These are phyloP conservation scores for Phymatocera aterrima DNA, from an alignment of 2,888 invertebrate species.

Conservation along the genomic window DNA sequence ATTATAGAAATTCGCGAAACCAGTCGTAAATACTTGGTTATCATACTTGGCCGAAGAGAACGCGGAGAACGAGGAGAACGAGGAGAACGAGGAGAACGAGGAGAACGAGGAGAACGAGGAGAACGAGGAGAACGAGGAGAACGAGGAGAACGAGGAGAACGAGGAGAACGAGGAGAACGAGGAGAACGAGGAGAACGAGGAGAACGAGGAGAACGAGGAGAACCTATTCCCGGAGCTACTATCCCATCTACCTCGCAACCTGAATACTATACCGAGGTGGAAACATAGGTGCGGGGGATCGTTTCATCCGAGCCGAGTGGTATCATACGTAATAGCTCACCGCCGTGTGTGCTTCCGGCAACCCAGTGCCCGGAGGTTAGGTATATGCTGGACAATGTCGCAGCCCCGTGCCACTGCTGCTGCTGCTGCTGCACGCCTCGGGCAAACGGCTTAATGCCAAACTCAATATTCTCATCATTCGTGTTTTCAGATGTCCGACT, in stretches of 20 bases:
- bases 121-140: no score
- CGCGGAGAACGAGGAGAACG: no score
- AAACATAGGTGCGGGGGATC: slow-evolving; percentile 19
- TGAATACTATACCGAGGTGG: background rate
- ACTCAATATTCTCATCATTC: no score
- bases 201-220: no score
- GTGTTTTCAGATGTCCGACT: no score
- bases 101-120: no score
- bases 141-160: no score
- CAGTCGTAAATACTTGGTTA: slow-evolving; percentile 72
- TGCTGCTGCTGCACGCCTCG: background rate
- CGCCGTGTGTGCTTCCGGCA: slow-evolving; percentile 20
- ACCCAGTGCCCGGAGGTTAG: background rate
- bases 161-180: no score
- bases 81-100: no score
- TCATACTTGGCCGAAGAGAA: slow-evolving; percentile 69
- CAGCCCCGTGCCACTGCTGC: background rate
- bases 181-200: no score
- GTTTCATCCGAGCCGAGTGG: slow-evolving; percentile 16
- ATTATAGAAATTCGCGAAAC: slow-evolving; percentile 65
- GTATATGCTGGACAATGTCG: background rate
- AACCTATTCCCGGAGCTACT: background rate
- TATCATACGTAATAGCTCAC: slow-evolving; percentile 39
- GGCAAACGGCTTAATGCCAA: background rate
- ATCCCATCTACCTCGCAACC: background rate